These are phyloP conservation scores for Hypotaenidia philippensis DNA, from an alignment of 2,797 vertebrate genomes.

Conservation along the genomic window DNA sequence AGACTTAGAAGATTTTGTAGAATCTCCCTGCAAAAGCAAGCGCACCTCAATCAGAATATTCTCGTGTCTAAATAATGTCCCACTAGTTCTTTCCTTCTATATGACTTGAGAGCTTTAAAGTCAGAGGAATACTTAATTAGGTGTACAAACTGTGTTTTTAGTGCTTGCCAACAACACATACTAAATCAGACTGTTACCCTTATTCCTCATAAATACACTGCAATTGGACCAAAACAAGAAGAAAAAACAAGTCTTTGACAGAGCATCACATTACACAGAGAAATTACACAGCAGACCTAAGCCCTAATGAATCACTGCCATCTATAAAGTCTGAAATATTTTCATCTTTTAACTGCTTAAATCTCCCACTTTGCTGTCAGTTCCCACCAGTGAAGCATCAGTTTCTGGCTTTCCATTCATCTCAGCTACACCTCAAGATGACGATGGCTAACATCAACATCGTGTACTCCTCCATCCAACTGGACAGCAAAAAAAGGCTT, in stretches of 20 bases:
- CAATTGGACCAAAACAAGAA: not conserved
- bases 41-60: not conserved
- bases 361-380: not conserved
- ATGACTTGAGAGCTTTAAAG: not conserved
- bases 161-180: not conserved
- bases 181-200: not conserved
- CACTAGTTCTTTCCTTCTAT: not conserved
- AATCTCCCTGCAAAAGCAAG: not conserved
- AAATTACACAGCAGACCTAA: not conserved
- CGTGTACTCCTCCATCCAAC: not conserved
- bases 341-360: not conserved
- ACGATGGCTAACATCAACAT: not conserved
- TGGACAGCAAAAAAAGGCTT: not conserved
- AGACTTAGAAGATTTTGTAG: not conserved
- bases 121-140: not conserved
- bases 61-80: not conserved
- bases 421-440: not conserved
- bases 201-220: not conserved
- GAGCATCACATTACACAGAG: not conserved
- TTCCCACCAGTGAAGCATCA: not conserved
- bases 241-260: not conserved
- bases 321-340: not conserved
- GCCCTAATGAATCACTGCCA: not conserved
- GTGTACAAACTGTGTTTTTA: not conserved
- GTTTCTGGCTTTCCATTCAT: not conserved